Evolutionary conservation across 1,140 invertebrate genomes (phyloP).

Genomic region (Hycleus cichorii): DNA sequence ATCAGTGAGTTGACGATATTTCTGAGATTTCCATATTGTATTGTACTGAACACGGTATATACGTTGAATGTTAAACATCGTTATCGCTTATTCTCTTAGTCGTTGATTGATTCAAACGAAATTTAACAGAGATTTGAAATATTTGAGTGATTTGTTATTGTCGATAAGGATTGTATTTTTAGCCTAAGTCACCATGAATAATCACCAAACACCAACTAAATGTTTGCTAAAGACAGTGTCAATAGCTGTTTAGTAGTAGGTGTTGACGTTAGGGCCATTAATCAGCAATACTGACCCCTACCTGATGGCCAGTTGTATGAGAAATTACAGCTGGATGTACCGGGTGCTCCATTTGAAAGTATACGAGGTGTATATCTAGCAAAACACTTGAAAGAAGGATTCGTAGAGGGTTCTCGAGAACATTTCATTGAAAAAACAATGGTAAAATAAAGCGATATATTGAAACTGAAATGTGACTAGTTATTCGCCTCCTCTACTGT

Average conservation of each 20-base stretch:
- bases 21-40: too few species aligned
- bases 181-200: background rate
- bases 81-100: too few species aligned
- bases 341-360: background rate
- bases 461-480: background rate
- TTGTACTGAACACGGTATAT: too few species aligned
- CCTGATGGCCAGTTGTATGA: constrained; percentile 2
- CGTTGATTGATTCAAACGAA: too few species aligned
- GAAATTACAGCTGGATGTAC: constrained; percentile 9
- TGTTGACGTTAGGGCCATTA: constrained; percentile 17
- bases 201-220: background rate
- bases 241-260: constrained; percentile 17
- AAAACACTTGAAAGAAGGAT: background rate
- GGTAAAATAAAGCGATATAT: too few species aligned
- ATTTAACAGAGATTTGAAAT: too few species aligned
- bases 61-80: too few species aligned
- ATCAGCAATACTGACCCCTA: constrained; percentile 14
- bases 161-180: too few species aligned
- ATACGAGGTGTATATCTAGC: too few species aligned
- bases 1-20: background rate
- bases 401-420: too few species aligned
- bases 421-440: too few species aligned
- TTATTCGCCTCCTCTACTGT: background rate
- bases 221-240: constrained; percentile 11
- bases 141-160: too few species aligned